Evolutionary conservation across 1,140 invertebrate species (phyloP), one percentile per base, ranked within the genome.

Genomic region (Dendrolimus punctatus): DNA sequence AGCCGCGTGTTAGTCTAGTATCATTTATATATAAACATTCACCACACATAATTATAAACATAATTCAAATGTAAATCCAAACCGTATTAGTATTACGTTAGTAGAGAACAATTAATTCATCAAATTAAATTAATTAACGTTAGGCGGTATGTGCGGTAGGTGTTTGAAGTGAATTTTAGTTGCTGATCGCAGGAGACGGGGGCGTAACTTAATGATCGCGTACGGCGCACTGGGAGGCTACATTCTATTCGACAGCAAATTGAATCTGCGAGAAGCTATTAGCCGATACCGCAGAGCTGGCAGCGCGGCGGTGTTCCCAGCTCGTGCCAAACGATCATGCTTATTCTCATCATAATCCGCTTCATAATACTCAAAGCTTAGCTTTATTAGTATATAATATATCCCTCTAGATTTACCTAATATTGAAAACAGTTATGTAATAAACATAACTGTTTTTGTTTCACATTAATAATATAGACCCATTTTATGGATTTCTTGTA

Each of bases 191-290:
- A 55, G 59, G 60, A 70, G 64, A 59, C 64, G 62, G 60, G 56
- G 60, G 64, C 65, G 71, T 75, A 78, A 76, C 70, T 74, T 79
- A 79, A 82, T 80, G 75, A 79, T 77, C 68, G 71, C 64, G 69
- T 66, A 72, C 64, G 67, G 64, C 69, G 66, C 68, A 66, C 63
- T 55, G 69, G 71, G 75, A 70, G 67, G 65, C 68, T 72, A 67
- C 70, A 71, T 69, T 73, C 74, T 75, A 72, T 83, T 78, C 66
- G 66, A 68, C 64, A 58, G 62, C 66, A 80, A 83, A 83, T 83
- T 80, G 71, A 80, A 80, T 83, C 72, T 78, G 71, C 68, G 71
- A 76, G 67, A 70, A 77, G 73, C 77, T 75, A 83, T 83, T 80
- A 80, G 74, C 68, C 60, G 69, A 71, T 70, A 76, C 76, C 71